phyloP scores from a whole-genome alignment of 2,113 vertebrate species.

The Ibidorhyncha struthersii region DNA sequence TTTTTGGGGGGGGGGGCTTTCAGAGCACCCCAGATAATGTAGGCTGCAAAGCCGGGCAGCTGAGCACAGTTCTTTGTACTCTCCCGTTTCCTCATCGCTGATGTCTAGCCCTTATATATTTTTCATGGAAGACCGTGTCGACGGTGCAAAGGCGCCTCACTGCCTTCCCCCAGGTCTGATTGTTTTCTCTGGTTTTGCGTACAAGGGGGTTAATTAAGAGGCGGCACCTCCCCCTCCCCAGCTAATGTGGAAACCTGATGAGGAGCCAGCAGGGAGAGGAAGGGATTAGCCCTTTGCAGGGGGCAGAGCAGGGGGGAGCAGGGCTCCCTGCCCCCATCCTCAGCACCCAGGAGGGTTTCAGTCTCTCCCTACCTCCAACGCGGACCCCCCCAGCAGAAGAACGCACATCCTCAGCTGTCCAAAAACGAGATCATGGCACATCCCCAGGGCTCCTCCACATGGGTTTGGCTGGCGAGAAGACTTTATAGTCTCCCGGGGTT shows the following conservation, averaged over 20 bases:
- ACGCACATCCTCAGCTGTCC: neutral
- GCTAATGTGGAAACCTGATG: neutral
- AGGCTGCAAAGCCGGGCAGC: neutral
- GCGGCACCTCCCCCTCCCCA: neutral
- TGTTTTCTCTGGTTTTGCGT: neutral
- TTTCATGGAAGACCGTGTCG: neutral
- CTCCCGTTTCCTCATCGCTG: neutral
- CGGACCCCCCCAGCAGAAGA: neutral
- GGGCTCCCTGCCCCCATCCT: rapidly evolving
- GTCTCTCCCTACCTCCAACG: neutral
- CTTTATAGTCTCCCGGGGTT: neutral
- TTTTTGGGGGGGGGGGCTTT: neutral
- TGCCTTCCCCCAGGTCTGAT: neutral
- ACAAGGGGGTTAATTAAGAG: neutral
- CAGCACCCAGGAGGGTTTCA: neutral
- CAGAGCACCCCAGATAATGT: neutral
- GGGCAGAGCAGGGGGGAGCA: neutral
- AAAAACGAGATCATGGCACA: neutral
- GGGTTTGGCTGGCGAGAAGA: neutral
- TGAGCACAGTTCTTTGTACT: rapidly evolving
- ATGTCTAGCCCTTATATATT: neutral
- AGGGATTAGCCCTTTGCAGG: neutral
- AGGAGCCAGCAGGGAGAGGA: neutral
- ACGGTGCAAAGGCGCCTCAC: neutral
- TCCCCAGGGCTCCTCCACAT: neutral